A percentile compares a stretch with the other conserved stretches of the same genome.
These are phyloP conservation scores for Betta splendens DNA, from an alignment of 2,797 vertebrate species.

Conservation along the genomic window DNA sequence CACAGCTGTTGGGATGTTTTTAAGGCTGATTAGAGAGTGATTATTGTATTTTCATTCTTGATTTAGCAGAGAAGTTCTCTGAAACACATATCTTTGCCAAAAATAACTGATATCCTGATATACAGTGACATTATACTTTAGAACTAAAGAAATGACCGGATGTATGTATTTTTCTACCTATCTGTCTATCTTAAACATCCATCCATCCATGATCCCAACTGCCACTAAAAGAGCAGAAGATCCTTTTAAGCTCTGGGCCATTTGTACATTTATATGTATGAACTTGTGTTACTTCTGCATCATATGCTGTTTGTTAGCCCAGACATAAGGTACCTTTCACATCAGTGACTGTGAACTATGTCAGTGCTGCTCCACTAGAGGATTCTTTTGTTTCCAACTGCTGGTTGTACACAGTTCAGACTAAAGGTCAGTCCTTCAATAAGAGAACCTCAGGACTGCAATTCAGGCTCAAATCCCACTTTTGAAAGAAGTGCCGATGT, in stretches of 20 bases:
- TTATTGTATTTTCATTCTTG: background rate
- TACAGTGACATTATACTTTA: background rate
- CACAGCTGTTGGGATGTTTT: conserved; percentile 3
- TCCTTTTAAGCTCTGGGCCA: background rate
- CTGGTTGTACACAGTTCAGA: too few relatives aligned
- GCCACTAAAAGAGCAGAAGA: too few relatives aligned
- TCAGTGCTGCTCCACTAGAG: conserved; percentile 8
- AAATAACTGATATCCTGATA: background rate
- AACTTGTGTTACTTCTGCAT: conserved; percentile 64
- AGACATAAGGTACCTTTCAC: conserved; percentile 37
- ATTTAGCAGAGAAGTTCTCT: background rate
- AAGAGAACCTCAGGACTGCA: too few relatives aligned
- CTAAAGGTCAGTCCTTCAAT: too few relatives aligned
- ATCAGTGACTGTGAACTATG: conserved; percentile 50
- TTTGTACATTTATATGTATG: conserved; percentile 5
- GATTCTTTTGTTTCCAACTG: conserved; percentile 9
- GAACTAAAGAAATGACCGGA: too few relatives aligned
- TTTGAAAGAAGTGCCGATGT: too few relatives aligned
- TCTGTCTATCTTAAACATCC: too few relatives aligned
- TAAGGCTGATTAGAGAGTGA: background rate
- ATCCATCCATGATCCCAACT: too few relatives aligned
- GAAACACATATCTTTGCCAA: too few relatives aligned
- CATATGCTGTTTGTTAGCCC: conserved; percentile 25
- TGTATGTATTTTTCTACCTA: too few relatives aligned
- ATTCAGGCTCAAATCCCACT: too few relatives aligned